Evolutionary conservation across 2,888 invertebrate species (phyloP), one percentile per base, ranked within the genome.

Genomic region (Schizaphis graminum): DNA sequence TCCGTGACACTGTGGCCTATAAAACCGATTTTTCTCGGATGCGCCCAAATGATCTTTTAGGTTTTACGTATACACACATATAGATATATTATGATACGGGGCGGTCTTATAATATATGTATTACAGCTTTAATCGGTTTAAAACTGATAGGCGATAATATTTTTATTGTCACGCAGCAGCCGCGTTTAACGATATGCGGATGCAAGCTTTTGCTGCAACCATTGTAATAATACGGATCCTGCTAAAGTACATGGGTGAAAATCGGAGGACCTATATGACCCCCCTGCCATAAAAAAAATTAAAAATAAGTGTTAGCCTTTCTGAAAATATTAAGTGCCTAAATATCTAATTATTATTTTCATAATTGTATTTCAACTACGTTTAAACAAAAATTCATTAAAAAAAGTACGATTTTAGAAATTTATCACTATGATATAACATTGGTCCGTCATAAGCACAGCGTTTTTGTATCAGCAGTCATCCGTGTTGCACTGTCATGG

Each of bases 1-100:
- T 92, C 49, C 92, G 88, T 92, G 92, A 92, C 92, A 92, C 49
- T 87, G 92, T 92, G 92, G 61, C 92, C 92, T 92, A 92, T 92
- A 92, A 87, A 92, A 53, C 53, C 53, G 88, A 88, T 53, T 85
- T 44, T 44, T 85, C 21, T 77, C 77, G 77, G 77, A 77, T 77
- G 77, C 77, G 16, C 77, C 77, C 77, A 77, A 77, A 77, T 21
- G 35, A 35, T 35, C 77, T 77, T 77, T 77, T 77, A n/a, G 77
- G 35, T 77, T 77, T 77, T 21, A 77, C 77, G 16, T 21, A 53
- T 53, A 16, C 16, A 53, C 21, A 8, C 21, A 77, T 77, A 61
- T n/a, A 35, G 7, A 21, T 77, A 35, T 77, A 47, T 47, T 77
- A 47, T 47, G 44, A 47, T 47, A 47, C 0, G 44, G 44, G 44